Evolutionary conservation across 2,888 invertebrate genomes (phyloP).

Genomic region (Drosophila mulleri): DNA sequence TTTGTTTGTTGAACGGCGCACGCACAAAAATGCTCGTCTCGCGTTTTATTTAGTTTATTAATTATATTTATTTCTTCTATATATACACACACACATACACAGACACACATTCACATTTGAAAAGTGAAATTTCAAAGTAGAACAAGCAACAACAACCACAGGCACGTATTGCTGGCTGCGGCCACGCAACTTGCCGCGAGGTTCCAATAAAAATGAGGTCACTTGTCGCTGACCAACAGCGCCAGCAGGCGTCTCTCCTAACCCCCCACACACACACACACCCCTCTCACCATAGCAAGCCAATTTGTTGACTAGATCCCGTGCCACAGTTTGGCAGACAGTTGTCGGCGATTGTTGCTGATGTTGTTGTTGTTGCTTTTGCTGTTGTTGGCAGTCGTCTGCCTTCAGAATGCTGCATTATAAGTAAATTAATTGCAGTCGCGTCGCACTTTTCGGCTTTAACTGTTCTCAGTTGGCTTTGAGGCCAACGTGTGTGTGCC

Average conservation of each 20-base stretch:
- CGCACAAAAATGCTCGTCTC: slow-evolving; percentile 60
- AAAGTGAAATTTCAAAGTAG: slow-evolving; percentile 78
- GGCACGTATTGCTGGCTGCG: slow-evolving; percentile 50
- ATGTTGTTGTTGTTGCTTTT: slow-evolving; percentile 29
- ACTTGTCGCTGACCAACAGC: slow-evolving; percentile 68
- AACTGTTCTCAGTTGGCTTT: slow-evolving; percentile 64
- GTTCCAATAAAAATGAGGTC: slow-evolving; percentile 77
- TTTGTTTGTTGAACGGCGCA: slow-evolving; percentile 28
- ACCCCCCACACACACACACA: slow-evolving; percentile 4
- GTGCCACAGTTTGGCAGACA: slow-evolving; percentile 44
- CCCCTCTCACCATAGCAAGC: slow-evolving; percentile 15
- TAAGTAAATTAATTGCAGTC: slow-evolving; percentile 77
- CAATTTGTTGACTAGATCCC: slow-evolving; percentile 60
- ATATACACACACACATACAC: slow-evolving; percentile 21
- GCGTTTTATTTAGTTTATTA: slow-evolving; percentile 70
- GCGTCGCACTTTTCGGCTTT: slow-evolving; percentile 65
- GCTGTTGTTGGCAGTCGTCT: slow-evolving; percentile 39
- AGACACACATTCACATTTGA: slow-evolving; percentile 53
- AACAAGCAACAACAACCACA: slow-evolving; percentile 57
- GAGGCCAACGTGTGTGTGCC: slow-evolving; percentile 63
- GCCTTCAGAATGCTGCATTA: slow-evolving; percentile 59
- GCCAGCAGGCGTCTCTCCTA: slow-evolving; percentile 39
- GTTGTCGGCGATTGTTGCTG: slow-evolving; percentile 16
- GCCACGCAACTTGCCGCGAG: slow-evolving; percentile 68
- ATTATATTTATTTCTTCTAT: slow-evolving; percentile 56